Conservation (phyloP, 30 jellyfish, hydroid and myxozoan genomes). For the Aurelia coerulea region DNA sequence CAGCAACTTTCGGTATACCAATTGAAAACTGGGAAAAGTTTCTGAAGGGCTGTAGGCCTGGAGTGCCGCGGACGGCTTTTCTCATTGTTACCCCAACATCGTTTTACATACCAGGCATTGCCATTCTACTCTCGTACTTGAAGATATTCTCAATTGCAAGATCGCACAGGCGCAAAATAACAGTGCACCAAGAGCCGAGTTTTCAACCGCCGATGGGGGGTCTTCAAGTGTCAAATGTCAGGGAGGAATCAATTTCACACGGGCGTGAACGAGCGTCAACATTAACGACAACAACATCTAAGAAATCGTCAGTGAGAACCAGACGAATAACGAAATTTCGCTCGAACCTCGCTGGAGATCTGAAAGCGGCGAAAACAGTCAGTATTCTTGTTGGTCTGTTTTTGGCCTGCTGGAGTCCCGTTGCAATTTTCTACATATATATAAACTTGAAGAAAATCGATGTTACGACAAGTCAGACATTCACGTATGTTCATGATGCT, state of each 20-base stretch:
- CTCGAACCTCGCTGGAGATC: constrained; percentile 49
- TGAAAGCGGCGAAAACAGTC: constrained; percentile 88
- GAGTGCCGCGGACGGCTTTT: constrained; percentile 79
- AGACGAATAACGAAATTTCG: constrained; percentile 45
- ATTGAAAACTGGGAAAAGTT: constrained; percentile 57
- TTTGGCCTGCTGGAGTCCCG: constrained; percentile 87
- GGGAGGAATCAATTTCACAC: constrained; percentile 5
- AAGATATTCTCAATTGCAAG: constrained; percentile 78
- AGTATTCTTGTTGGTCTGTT: constrained; percentile 86
- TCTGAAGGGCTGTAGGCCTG: constrained; percentile 62
- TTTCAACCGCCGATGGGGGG: constrained; percentile 21
- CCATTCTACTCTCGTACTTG: constrained; percentile 70
- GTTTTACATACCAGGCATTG: constrained; percentile 81
- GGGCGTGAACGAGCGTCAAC: constrained; percentile 28
- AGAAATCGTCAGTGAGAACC: constrained; percentile 21
- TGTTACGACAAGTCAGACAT: constrained; percentile 17
- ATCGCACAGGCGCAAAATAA: constrained; percentile 69
- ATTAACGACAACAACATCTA: constrained; percentile 10
- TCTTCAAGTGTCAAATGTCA: background rate
- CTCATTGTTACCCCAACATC: constrained; percentile 72
- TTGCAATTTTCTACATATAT: constrained; percentile 77
- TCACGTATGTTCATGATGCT: constrained; percentile 65
- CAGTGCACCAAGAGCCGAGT: constrained; percentile 59
- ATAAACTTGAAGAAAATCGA: constrained; percentile 60
- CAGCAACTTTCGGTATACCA: constrained; percentile 36